Evolutionary conservation across 1,140 invertebrate genomes (phyloP).

Genomic region (Ylistrum balloti): DNA sequence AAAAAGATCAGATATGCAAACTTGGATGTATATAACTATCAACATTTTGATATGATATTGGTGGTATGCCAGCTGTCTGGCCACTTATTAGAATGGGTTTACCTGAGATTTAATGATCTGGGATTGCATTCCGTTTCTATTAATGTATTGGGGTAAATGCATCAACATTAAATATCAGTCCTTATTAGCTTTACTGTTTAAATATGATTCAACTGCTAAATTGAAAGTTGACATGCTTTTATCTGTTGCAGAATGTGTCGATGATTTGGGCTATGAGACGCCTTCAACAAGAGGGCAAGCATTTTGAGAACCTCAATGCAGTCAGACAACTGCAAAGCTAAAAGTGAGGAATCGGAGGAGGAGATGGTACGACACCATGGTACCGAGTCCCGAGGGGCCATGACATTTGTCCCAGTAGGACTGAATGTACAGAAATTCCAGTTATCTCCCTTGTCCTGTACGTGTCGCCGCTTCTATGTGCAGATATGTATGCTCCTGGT

Average conservation of each 20-base stretch:
- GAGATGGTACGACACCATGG: neutral
- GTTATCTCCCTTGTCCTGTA: conserved; percentile 63
- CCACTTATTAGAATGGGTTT: too few relatives aligned
- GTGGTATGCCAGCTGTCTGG: too few relatives aligned
- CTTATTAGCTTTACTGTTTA: too few relatives aligned
- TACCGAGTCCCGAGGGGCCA: conserved; percentile 46
- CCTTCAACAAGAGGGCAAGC: neutral
- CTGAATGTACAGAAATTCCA: conserved; percentile 62
- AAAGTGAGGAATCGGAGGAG: neutral
- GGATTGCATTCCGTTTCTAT: too few relatives aligned
- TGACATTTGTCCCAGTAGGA: conserved; percentile 62
- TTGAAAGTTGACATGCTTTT: too few relatives aligned
- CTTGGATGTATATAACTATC: too few relatives aligned
- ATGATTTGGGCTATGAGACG: neutral
- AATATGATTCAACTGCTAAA: too few relatives aligned
- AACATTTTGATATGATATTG: too few relatives aligned
- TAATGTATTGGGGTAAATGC: too few relatives aligned
- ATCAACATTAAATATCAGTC: too few relatives aligned
- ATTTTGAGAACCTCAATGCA: neutral
- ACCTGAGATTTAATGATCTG: too few relatives aligned
- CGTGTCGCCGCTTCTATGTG: conserved; percentile 68
- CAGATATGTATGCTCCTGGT: conserved; percentile 63
- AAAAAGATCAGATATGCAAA: too few relatives aligned
- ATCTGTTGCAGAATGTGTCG: neutral
- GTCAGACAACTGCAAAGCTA: neutral